Evolutionary conservation across 2,113 vertebrate genomes (phyloP).

Genomic region (Cephalopterus ornatus): DNA sequence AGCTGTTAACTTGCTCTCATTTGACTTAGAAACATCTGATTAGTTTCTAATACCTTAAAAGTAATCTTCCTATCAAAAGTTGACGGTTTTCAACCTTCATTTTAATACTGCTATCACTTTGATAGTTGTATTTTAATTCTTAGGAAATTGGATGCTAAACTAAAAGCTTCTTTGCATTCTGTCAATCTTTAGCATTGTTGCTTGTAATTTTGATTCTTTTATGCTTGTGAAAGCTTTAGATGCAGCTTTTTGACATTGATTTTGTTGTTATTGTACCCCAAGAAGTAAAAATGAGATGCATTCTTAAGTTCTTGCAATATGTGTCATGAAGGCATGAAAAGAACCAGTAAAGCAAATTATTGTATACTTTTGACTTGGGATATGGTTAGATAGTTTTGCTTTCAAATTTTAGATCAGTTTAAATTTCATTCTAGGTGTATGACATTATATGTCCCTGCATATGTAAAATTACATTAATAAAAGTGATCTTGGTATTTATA

Average conservation of each 20-base stretch:
- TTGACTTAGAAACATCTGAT: neutral
- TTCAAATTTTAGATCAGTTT: neutral
- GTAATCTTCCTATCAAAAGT: constrained; percentile 22
- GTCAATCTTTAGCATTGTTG: neutral
- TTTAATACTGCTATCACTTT: neutral
- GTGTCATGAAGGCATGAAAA: neutral
- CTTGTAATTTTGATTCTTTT: constrained; percentile 1
- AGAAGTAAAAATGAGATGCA: neutral
- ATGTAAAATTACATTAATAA: neutral
- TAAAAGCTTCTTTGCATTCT: constrained; percentile 31
- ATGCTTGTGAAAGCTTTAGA: neutral
- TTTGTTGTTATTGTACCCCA: neutral
- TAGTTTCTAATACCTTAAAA: neutral
- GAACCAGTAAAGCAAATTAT: neutral
- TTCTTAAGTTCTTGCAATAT: neutral
- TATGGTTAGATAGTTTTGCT: neutral
- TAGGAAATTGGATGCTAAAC: neutral
- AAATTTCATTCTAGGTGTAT: neutral
- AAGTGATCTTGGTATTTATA: neutral
- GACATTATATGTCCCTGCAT: neutral
- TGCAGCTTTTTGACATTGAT: neutral
- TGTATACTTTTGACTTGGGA: neutral
- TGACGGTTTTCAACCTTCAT: constrained; percentile 22
- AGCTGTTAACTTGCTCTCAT: neutral
- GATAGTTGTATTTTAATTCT: constrained; percentile 17